A percentile compares a stretch with the other conserved stretches of the same genome.
phyloP scores from a whole-genome alignment of 1,140 invertebrate species.

The Zaprionus taronus region DNA sequence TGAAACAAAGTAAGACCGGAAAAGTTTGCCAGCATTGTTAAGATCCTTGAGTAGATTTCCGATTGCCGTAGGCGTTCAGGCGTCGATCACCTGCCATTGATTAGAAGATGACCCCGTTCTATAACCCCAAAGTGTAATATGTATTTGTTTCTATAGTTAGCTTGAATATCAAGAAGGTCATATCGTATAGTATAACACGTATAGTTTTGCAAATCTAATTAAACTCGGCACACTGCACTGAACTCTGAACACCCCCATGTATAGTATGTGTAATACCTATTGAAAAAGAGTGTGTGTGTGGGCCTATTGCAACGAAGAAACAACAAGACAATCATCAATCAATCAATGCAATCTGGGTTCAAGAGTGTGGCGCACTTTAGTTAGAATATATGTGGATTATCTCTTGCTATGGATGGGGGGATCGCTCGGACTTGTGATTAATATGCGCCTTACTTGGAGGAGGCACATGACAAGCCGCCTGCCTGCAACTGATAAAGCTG shows the following conservation, averaged over 20 bases:
- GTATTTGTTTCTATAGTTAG: constrained; percentile 3
- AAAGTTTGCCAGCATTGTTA: not conserved
- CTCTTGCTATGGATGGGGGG: not conserved
- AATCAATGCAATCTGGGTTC: constrained; percentile 50
- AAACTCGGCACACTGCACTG: constrained; percentile 20
- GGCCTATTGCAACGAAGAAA: constrained; percentile 19
- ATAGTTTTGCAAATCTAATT: constrained; percentile 5
- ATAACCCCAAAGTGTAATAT: constrained; percentile 16
- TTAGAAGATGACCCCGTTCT: constrained; percentile 13
- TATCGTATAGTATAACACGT: not conserved
- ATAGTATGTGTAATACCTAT: not conserved
- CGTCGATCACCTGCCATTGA: constrained; percentile 15
- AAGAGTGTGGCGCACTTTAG: constrained; percentile 44
- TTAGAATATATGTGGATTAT: constrained; percentile 49
- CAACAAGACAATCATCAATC: constrained; percentile 48
- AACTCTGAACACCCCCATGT: constrained; percentile 44
- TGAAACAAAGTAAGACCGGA: not conserved
- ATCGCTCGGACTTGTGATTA: constrained; percentile 9
- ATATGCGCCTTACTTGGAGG: constrained; percentile 30
- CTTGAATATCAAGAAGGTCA: constrained; percentile 1
- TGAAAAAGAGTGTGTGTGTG: not conserved
- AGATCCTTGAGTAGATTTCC: not conserved
- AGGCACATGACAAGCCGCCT: constrained; percentile 24
- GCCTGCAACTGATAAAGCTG: constrained; percentile 47
- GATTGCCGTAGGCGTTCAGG: constrained; percentile 18